phyloP scores from a whole-genome alignment of 1,140 invertebrate species.

The Papilio aristodemus region DNA sequence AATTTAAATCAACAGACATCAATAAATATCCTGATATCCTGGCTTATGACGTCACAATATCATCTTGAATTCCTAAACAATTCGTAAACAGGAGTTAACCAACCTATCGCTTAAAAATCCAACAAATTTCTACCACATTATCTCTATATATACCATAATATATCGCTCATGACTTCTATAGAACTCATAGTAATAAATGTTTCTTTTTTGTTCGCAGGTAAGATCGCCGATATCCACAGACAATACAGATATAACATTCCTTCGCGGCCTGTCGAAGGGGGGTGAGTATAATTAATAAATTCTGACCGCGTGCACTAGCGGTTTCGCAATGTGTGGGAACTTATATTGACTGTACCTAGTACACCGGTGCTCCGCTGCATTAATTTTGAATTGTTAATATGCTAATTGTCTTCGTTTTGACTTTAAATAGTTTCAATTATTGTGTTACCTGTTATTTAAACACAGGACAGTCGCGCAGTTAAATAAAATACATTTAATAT shows the following conservation, averaged over 20 bases:
- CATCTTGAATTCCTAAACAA: too few species aligned
- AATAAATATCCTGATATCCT: too few species aligned
- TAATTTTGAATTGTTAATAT: constrained; percentile 30
- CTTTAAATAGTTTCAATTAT: not conserved
- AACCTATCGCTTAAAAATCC: too few species aligned
- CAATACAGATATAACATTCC: constrained; percentile 33
- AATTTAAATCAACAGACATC: too few species aligned
- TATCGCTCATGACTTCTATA: too few species aligned
- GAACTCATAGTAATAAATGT: constrained; percentile 23
- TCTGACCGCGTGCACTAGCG: constrained; percentile 8
- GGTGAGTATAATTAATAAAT: constrained; percentile 26
- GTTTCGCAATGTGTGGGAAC: constrained; percentile 16
- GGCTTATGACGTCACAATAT: too few species aligned
- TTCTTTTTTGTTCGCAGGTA: constrained; percentile 48
- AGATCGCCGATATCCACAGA: constrained; percentile 39
- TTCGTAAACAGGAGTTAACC: too few species aligned
- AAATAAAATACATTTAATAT: too few species aligned
- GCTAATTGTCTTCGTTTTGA: constrained; percentile 5
- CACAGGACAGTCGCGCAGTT: too few species aligned
- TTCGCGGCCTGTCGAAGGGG: constrained; percentile 22
- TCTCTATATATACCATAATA: too few species aligned
- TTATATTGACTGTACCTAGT: not conserved
- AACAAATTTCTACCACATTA: too few species aligned
- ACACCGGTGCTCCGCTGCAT: not conserved
- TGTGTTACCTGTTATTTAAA: not conserved